Conservation (phyloP, 2,113 vertebrate species). For the Brachirus orientalis region DNA sequence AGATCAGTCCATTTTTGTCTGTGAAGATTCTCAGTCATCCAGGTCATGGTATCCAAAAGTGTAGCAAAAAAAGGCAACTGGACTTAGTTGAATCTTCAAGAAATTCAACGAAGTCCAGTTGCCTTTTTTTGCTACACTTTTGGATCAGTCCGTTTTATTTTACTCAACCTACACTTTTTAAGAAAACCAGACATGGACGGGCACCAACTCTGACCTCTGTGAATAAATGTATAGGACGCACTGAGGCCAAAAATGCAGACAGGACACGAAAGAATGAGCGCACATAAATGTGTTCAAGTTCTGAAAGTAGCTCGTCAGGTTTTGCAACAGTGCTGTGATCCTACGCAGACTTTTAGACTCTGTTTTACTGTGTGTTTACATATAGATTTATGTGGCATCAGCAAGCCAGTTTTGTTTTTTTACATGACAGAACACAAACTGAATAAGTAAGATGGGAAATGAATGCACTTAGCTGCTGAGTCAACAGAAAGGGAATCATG, state of each 20-base stretch:
- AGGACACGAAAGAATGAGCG: slow-evolving; percentile 11
- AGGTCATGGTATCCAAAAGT: no score
- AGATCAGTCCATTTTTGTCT: no score
- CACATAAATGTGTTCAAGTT: slow-evolving; percentile 13
- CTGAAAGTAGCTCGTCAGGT: slow-evolving; percentile 34
- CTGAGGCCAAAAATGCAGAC: no score
- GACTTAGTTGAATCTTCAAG: no score
- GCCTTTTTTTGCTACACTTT: no score
- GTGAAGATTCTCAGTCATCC: no score
- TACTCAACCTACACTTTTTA: slow-evolving; percentile 40
- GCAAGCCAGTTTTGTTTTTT: slow-evolving; percentile 55
- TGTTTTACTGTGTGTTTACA: slow-evolving; percentile 64
- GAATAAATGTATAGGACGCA: slow-evolving; percentile 62
- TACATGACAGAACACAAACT: slow-evolving; percentile 56
- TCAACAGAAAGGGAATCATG: slow-evolving; percentile 67
- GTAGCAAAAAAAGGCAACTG: no score
- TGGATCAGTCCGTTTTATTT: slow-evolving; percentile 67
- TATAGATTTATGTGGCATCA: slow-evolving; percentile 66
- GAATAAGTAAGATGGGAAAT: slow-evolving; percentile 57
- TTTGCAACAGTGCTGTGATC: slow-evolving; percentile 42
- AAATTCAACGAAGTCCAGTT: no score
- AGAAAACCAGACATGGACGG: slow-evolving; percentile 45
- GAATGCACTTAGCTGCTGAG: slow-evolving; percentile 76
- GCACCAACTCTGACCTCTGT: slow-evolving; percentile 51
- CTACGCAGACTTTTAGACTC: slow-evolving; percentile 37